Percentiles rank a stretch among this genome's conserved stretches.
Evolutionary conservation across 2,888 invertebrate species (phyloP).

Genomic region (Chloroclysta siterata): DNA sequence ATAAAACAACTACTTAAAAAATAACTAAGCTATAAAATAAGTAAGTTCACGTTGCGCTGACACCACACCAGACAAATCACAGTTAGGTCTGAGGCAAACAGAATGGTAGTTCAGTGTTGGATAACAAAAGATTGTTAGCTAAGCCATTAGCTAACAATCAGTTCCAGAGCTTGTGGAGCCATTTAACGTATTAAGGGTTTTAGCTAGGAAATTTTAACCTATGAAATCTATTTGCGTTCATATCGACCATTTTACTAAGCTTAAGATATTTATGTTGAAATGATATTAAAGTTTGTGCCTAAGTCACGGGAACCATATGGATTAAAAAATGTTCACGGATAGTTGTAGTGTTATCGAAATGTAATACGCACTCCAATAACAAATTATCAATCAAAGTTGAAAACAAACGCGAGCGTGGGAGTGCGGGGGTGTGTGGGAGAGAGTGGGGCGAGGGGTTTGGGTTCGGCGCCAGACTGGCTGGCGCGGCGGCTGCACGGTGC

Average conservation of each 20-base stretch:
- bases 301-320: neutral
- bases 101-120: slow-evolving; percentile 35
- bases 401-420: slow-evolving; percentile 77
- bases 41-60: neutral
- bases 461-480: slow-evolving; percentile 78
- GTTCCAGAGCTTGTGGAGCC: neutral
- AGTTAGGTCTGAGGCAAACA: slow-evolving; percentile 22
- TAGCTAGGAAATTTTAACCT: too few relatives aligned
- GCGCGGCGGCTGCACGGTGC: slow-evolving; percentile 72
- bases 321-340: neutral
- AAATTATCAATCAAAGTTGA: slow-evolving; percentile 85
- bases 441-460: slow-evolving; percentile 45
- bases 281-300: neutral
- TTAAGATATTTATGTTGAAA: slow-evolving; percentile 3
- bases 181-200: too few relatives aligned
- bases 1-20: too few relatives aligned
- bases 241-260: neutral
- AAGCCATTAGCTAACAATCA: slow-evolving; percentile 1
- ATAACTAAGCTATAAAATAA: too few relatives aligned
- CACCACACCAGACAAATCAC: neutral
- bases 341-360: slow-evolving; percentile 61
- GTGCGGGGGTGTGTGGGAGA: slow-evolving; percentile 42
- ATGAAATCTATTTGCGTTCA: neutral
- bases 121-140: slow-evolving; percentile 3
- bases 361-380: slow-evolving; percentile 77